Conservation (phyloP, 2,797 vertebrate genomes). For the Pseudopleuronectes americanus region DNA sequence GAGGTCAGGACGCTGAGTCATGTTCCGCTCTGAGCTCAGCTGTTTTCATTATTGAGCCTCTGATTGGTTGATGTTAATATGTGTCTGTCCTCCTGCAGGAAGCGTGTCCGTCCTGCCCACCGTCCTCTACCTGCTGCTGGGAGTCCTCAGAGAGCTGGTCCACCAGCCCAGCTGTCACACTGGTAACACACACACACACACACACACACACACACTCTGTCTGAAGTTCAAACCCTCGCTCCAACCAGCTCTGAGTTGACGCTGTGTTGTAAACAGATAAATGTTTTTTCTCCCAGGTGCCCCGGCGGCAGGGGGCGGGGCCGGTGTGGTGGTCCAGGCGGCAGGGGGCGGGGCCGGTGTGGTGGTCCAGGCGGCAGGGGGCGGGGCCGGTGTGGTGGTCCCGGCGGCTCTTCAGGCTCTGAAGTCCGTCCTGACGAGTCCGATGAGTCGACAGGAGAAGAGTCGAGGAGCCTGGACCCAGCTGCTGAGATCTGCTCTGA, state of each 20-base stretch:
- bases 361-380: conserved; percentile 81
- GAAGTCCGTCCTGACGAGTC: conserved; percentile 86
- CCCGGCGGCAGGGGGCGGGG: background rate
- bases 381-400: conserved; percentile 53
- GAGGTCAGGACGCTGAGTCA: no score
- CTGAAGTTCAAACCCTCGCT: no score
- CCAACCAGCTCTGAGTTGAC: no score
- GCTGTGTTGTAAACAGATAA: background rate
- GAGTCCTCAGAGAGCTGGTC: conserved; percentile 88
- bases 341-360: conserved; percentile 3
- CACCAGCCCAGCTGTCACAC: conserved; percentile 63
- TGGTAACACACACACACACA: conserved; percentile 29
- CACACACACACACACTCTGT: no score
- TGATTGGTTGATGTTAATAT: background rate
- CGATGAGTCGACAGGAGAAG: conserved; percentile 93
- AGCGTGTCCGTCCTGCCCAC: conserved; percentile 92
- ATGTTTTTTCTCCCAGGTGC: background rate
- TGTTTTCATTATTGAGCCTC: background rate
- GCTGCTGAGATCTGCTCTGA: conserved; percentile 87
- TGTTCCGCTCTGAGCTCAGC: no score
- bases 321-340: conserved; percentile 73
- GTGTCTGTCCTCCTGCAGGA: conserved; percentile 57
- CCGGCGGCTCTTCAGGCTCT: conserved; percentile 88
- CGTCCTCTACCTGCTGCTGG: conserved; percentile 90
- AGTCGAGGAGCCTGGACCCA: conserved; percentile 87